Evolutionary conservation across 2,797 vertebrate genomes (phyloP).

Genomic region (Cyclopterus lumpus): DNA sequence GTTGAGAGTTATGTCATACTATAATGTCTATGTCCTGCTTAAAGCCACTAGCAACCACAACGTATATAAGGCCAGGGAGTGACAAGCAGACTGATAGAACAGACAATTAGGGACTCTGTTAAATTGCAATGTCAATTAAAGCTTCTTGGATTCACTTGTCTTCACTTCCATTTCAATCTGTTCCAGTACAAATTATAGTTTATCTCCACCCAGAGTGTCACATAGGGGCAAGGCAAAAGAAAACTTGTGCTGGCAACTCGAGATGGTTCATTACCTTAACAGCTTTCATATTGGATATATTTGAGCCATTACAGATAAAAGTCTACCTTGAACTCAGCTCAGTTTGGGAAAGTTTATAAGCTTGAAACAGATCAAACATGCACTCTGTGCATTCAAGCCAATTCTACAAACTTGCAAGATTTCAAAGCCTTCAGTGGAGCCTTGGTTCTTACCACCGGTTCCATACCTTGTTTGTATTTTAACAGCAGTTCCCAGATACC

Average conservation of each 20-base stretch:
- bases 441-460: conserved; percentile 31
- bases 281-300: conserved; percentile 2
- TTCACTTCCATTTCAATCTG: conserved; percentile 53
- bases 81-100: conserved; percentile 59
- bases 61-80: conserved; percentile 40
- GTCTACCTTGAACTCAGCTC: conserved; percentile 30
- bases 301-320: conserved; percentile 33
- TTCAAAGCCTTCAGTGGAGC: conserved; percentile 28
- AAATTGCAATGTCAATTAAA: conserved; percentile 67
- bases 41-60: conserved; percentile 43
- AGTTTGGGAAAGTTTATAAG: conserved; percentile 41
- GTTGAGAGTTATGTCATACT: conserved; percentile 60
- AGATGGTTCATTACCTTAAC: conserved; percentile 39
- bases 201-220: conserved; percentile 46
- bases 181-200: conserved; percentile 54
- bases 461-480: conserved; percentile 94
- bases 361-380: conserved; percentile 43
- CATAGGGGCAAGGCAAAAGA: conserved; percentile 8
- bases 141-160: conserved; percentile 60
- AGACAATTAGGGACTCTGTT: conserved; percentile 66
- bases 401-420: conserved; percentile 28
- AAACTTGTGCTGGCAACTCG: background rate
- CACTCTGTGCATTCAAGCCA: conserved; percentile 15
- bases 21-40: conserved; percentile 64
- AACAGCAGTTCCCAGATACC: conserved; percentile 98